phyloP scores from a whole-genome alignment of 1,140 invertebrate species.

The Aleiodes sp. region DNA sequence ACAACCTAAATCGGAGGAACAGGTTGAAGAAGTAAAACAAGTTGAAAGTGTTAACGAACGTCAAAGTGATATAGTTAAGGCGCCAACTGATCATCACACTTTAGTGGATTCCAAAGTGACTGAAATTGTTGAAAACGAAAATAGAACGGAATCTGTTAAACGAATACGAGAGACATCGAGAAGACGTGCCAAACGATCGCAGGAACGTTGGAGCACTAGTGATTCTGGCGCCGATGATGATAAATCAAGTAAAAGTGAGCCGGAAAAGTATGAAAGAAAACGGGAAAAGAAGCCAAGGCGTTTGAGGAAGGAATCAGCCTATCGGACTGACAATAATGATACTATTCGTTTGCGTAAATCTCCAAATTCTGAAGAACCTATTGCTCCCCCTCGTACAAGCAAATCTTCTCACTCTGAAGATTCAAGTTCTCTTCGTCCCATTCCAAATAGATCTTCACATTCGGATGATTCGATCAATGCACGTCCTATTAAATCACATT shows the following conservation, averaged over 20 bases:
- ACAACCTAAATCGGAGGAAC: background rate
- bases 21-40: background rate
- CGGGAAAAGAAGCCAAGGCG: conserved; percentile 11
- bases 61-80: no score
- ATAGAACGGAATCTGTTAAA: conserved; percentile 24
- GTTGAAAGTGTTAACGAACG: background rate
- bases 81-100: background rate
- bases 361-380: background rate
- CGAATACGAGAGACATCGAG: background rate
- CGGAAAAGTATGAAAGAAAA: conserved; percentile 6
- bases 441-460: no score
- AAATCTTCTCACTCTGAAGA: background rate
- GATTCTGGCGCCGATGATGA: conserved; percentile 27
- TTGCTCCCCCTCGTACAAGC: background rate
- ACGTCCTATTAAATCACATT: no score
- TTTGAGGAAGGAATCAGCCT: background rate
- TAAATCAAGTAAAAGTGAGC: conserved; percentile 19
- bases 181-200: conserved; percentile 17
- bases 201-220: conserved; percentile 17
- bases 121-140: conserved; percentile 13
- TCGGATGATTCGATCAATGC: no score
- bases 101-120: background rate
- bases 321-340: background rate
- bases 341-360: background rate
- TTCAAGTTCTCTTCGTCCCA: no score